These are phyloP conservation scores for Catalaphyllia jardinei DNA, from an alignment of 64 coral and sea anemone genomes.

Conservation along the genomic window DNA sequence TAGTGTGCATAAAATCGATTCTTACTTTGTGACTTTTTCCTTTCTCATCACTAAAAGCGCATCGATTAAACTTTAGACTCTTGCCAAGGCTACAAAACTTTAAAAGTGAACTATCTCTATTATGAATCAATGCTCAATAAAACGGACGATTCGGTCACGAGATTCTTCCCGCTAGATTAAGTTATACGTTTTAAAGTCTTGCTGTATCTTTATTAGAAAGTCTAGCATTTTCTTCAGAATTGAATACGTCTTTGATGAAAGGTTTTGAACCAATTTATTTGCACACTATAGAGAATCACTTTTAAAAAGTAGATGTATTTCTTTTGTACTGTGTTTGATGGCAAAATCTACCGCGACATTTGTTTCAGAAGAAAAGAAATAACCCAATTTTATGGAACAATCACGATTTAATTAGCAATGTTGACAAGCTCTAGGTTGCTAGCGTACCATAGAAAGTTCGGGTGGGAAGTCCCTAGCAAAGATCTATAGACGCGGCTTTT, in stretches of 20 bases:
- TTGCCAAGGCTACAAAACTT: background rate
- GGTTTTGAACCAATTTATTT: background rate
- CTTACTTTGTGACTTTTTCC: too few species aligned
- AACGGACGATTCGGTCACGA: background rate
- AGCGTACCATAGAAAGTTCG: background rate
- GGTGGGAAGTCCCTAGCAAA: background rate
- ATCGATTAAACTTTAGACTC: background rate
- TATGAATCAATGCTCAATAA: background rate
- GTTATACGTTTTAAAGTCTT: background rate
- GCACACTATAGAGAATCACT: background rate
- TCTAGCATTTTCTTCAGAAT: too few species aligned
- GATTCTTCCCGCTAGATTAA: background rate
- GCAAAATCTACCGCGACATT: background rate
- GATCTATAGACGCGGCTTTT: background rate
- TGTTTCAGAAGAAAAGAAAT: conserved; percentile 26
- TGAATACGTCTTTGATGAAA: background rate
- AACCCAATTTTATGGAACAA: conserved; percentile 38
- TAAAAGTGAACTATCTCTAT: background rate
- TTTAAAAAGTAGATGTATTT: conserved; percentile 4
- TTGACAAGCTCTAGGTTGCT: conserved; percentile 24
- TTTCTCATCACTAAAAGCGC: background rate
- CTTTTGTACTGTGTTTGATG: conserved; percentile 7
- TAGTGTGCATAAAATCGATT: background rate
- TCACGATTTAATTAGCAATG: conserved; percentile 23
- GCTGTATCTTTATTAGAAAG: background rate